A percentile compares a stretch with the other conserved stretches of the same genome.
These are phyloP conservation scores for Centropristis striata DNA, from an alignment of 2,113 vertebrate genomes.

Conservation along the genomic window DNA sequence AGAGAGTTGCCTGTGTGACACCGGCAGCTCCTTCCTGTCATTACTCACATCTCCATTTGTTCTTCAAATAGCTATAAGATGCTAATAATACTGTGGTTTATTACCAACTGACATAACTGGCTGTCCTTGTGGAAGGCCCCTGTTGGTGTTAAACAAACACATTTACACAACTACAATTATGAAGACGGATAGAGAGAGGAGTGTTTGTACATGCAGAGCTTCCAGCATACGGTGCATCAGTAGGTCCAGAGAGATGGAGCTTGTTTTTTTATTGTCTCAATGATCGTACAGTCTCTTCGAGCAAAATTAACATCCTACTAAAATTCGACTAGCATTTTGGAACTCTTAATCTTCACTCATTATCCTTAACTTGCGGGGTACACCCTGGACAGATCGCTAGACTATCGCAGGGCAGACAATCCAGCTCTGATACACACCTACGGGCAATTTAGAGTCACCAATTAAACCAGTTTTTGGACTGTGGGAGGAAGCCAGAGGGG, in stretches of 20 bases:
- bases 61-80: constrained; percentile 51
- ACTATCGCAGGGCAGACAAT: too few relatives aligned
- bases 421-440: too few relatives aligned
- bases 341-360: too few relatives aligned
- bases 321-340: not conserved
- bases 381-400: too few relatives aligned
- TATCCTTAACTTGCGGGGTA: too few relatives aligned
- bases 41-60: constrained; percentile 57
- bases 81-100: constrained; percentile 45
- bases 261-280: not conserved
- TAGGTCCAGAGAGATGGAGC: not conserved
- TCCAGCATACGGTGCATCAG: not conserved
- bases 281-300: not conserved
- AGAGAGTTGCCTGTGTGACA: constrained; percentile 47
- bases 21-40: constrained; percentile 51
- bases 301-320: not conserved
- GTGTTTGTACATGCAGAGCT: not conserved
- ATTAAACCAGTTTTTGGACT: too few relatives aligned
- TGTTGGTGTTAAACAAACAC: constrained; percentile 50
- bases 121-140: constrained; percentile 38
- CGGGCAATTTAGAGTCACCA: too few relatives aligned
- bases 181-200: constrained; percentile 30
- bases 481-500: too few relatives aligned
- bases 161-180: constrained; percentile 44
- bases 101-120: constrained; percentile 37